Evolutionary conservation across 2,888 invertebrate genomes (phyloP), one percentile per base, ranked within the genome.

Genomic region (Meandrusa payeni): DNA sequence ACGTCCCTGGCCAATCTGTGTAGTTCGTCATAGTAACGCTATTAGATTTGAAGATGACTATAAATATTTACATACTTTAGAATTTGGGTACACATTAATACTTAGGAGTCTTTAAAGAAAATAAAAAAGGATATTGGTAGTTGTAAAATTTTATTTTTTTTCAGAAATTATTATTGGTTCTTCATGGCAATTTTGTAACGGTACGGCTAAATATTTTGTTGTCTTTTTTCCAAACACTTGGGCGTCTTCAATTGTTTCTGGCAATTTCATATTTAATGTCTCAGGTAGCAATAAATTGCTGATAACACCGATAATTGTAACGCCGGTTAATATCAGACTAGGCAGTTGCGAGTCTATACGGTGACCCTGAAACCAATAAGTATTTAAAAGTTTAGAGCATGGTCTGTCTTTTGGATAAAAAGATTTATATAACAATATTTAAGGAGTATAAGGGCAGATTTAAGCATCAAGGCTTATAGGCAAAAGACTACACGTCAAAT

Each of bases 161-260:
- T 27, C 12, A 22, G 6, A 10, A 5, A 13, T n/a, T 22, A 28
- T 24, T 4, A 6, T n/a, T 3, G 3, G 9, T 12, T 33, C 27
- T 11, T 34, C 22, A 3, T n/a, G 0, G 5, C 4, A 2, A 27
- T 6, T 6, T 13, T 33, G 19, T 27, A 41, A 32, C 24, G 42
- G 11, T 7, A 23, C 36, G 3, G 44, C 37, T 22, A 38, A 11
- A 6, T 52, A 50, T 48, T 36, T 44, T 13, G 9, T 46, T 29
- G 7, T 76, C 43, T 75, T 65, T 49, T 66, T 73, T 27, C 91
- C 91, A 69, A 92, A 91, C 12, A 70, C 59, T 53, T 87, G 76
- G 0, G 91, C 91, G 52, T 92, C 92, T 56, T 87, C 85, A 49
- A 92, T 64, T 2, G 91, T 91, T 74, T 92, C 92, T 27, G 92